A percentile compares a stretch with the other conserved stretches of the same genome.
Evolutionary conservation across 2,113 vertebrate genomes (phyloP).

Genomic region (Tachysurus fulvidraco): DNA sequence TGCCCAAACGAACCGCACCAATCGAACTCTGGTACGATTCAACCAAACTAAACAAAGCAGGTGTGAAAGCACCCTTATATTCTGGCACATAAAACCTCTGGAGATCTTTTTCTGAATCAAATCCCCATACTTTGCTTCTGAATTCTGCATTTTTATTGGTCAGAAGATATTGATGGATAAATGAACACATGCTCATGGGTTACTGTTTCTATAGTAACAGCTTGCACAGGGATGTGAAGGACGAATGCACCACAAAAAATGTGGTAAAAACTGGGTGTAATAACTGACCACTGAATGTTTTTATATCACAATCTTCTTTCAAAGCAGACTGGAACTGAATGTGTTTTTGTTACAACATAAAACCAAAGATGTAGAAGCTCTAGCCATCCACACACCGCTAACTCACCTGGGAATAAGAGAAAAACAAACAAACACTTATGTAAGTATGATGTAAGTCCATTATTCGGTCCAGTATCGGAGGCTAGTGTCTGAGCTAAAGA

Average conservation of each 20-base stretch:
- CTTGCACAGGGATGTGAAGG: neutral
- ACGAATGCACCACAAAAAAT: neutral
- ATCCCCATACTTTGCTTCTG: neutral
- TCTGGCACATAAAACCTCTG: neutral
- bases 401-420: constrained; percentile 1
- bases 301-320: neutral
- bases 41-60: no score
- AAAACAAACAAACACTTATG: constrained; percentile 37
- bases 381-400: neutral
- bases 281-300: neutral
- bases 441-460: constrained; percentile 35
- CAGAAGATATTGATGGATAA: neutral
- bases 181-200: neutral
- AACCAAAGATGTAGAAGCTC: neutral
- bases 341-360: neutral
- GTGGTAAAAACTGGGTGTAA: neutral
- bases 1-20: no score
- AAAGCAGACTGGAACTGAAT: neutral
- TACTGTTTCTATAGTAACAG: neutral
- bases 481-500: constrained; percentile 27
- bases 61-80: no score
- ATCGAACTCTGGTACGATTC: no score
- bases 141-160: neutral
- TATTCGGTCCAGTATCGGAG: constrained; percentile 4
- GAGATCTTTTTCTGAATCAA: neutral